Conservation (phyloP, 2,113 vertebrate genomes). For the Collichthys lucidus region DNA sequence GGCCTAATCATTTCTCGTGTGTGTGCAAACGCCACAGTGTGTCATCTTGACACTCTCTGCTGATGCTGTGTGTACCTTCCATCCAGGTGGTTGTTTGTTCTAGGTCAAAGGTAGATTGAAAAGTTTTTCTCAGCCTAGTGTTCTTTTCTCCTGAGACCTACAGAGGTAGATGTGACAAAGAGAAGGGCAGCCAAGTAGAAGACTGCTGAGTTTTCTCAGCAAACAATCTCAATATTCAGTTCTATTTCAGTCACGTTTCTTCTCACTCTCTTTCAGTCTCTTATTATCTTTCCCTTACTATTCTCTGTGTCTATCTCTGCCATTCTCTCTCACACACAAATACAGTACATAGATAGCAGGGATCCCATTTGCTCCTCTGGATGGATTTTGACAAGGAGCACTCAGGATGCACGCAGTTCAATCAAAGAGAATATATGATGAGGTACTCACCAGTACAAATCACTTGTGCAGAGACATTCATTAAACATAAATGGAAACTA, state of each 20-base stretch:
- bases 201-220: conserved; percentile 43
- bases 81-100: conserved; percentile 61
- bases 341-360: not conserved
- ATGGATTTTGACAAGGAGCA: conserved; percentile 22
- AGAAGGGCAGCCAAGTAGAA: conserved; percentile 48
- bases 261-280: conserved; percentile 12
- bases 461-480: conserved; percentile 38
- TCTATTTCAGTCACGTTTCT: conserved; percentile 33
- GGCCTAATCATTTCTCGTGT: not conserved
- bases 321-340: not conserved
- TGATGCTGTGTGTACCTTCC: conserved; percentile 34
- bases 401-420: conserved; percentile 9
- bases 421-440: conserved; percentile 43
- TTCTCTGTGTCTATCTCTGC: not conserved
- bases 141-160: conserved; percentile 53
- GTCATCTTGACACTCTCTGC: conserved; percentile 17
- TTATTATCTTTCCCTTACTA: conserved; percentile 11
- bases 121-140: conserved; percentile 52
- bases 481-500: conserved; percentile 46
- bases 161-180: conserved; percentile 53
- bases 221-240: conserved; percentile 62
- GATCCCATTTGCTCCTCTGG: conserved; percentile 40
- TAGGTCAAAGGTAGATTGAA: conserved; percentile 69
- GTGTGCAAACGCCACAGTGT: conserved; percentile 4
- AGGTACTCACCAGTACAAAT: conserved; percentile 46